These are phyloP conservation scores for Brachystomella parvula DNA, from an alignment of 1,140 invertebrate species.

Conservation along the genomic window DNA sequence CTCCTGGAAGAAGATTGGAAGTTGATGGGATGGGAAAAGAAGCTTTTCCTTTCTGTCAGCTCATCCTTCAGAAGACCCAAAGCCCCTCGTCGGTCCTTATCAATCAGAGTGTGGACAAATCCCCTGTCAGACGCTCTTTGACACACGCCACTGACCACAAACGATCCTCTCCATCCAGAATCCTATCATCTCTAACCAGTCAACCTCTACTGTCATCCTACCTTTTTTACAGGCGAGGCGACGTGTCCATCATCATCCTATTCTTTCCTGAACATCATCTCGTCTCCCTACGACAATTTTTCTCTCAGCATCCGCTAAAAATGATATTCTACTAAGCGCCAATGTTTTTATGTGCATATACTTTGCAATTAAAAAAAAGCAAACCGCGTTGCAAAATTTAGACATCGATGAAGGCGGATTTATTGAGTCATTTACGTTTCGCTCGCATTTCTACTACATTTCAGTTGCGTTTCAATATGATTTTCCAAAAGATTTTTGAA, in stretches of 20 bases:
- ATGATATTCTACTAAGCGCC: too few species aligned
- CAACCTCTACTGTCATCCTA: conserved; percentile 7
- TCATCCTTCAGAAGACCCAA: neutral
- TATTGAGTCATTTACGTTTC: too few species aligned
- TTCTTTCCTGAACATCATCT: too few species aligned
- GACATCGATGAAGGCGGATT: too few species aligned
- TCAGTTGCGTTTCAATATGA: too few species aligned
- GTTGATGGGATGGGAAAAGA: neutral
- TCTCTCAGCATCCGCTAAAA: too few species aligned
- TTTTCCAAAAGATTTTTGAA: too few species aligned
- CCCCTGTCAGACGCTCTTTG: conserved; percentile 24
- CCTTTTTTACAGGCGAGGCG: neutral
- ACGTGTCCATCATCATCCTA: neutral
- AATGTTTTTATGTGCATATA: too few species aligned
- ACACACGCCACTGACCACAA: conserved; percentile 29
- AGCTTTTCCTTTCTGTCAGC: conserved; percentile 8
- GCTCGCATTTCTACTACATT: too few species aligned
- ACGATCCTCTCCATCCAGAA: neutral
- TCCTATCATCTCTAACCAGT: conserved; percentile 6
- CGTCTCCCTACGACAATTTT: too few species aligned
- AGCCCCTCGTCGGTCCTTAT: conserved; percentile 17
- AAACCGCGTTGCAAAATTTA: too few species aligned
- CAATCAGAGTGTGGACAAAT: conserved; percentile 21
- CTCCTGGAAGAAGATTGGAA: neutral
- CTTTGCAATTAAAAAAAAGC: too few species aligned